Conservation (phyloP, 1,140 invertebrate genomes). For the Colletes gigas region DNA sequence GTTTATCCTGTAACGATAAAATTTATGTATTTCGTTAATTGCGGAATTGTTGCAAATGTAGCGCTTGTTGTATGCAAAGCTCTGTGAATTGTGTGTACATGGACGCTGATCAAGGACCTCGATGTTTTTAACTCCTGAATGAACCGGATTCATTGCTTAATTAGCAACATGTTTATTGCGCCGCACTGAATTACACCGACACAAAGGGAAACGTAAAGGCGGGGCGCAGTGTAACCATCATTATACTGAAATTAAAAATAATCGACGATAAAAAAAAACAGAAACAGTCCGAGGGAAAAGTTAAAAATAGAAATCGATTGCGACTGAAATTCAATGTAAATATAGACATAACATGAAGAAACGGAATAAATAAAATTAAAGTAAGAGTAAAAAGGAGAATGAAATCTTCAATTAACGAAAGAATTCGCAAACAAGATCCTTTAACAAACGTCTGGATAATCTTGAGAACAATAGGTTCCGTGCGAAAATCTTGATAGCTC, state of each 20-base stretch:
- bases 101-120: not conserved
- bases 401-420: not conserved
- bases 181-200: not conserved
- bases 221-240: not conserved
- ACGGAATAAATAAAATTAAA: no score
- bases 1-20: not conserved
- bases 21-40: slow-evolving; percentile 9
- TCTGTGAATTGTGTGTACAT: not conserved
- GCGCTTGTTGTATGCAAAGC: not conserved
- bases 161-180: not conserved
- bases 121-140: not conserved
- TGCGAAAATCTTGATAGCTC: not conserved
- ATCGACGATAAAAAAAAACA: not conserved
- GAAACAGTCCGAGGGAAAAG: not conserved
- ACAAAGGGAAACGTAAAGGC: not conserved
- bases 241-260: slow-evolving; percentile 1
- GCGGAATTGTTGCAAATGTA: not conserved
- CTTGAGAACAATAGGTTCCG: not conserved
- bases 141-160: slow-evolving; percentile 3
- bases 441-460: not conserved
- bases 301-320: not conserved
- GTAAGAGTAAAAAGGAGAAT: not conserved
- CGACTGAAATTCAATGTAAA: not conserved
- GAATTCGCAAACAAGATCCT: not conserved
- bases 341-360: not conserved